phyloP scores from a whole-genome alignment of 1,140 invertebrate genomes.

The Sitobion miscanthi region DNA sequence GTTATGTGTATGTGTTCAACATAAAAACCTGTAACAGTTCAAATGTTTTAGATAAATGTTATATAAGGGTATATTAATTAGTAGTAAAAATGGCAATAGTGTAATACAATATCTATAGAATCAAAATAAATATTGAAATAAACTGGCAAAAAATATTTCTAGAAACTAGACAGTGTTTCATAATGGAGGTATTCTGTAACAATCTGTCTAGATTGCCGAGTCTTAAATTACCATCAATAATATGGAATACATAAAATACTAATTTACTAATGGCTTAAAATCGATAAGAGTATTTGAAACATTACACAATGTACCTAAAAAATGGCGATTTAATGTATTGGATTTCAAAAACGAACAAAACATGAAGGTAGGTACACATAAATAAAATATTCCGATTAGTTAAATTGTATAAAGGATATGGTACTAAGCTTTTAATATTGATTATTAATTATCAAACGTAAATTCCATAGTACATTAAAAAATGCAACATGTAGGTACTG shows the following conservation, averaged over 20 bases:
- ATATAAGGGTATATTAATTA: not conserved
- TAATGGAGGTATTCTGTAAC: not conserved
- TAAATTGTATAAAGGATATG: not conserved
- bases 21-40: slow-evolving; percentile 42
- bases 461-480: not conserved
- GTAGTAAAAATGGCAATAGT: not conserved
- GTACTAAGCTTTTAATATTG: not conserved
- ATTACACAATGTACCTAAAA: not conserved
- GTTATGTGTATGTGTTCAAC: not conserved
- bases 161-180: not conserved
- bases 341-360: not conserved
- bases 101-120: not conserved
- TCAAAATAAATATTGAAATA: not conserved
- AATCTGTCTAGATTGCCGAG: not conserved
- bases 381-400: not conserved
- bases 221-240: not conserved
- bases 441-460: not conserved
- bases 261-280: slow-evolving; percentile 7
- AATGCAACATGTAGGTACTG: not conserved
- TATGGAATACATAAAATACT: not conserved
- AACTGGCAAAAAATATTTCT: not conserved
- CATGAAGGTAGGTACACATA: not conserved
- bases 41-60: not conserved
- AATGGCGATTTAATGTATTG: not conserved
- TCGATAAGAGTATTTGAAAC: not conserved